Conservation (phyloP, 2,888 invertebrate genomes). For the Frankliniella fusca region DNA sequence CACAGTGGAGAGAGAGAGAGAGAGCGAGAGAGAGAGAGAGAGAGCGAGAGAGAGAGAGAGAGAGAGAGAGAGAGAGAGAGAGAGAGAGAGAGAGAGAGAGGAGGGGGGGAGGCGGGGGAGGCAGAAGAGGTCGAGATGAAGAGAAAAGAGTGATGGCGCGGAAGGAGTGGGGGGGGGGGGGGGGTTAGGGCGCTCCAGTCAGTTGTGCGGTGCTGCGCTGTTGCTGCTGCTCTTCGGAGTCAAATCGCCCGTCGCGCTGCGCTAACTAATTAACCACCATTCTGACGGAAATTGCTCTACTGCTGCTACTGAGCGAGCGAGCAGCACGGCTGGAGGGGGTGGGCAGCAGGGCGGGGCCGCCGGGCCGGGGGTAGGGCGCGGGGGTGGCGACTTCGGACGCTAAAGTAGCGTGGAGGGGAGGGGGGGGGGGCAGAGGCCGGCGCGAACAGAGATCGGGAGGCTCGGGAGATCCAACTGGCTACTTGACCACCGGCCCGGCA, state of each 20-base stretch:
- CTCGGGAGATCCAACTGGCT: not conserved
- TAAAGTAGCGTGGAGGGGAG: not conserved
- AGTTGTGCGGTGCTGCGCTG: not conserved
- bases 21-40: not conserved
- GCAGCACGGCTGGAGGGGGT: not conserved
- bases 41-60: not conserved
- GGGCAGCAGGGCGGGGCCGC: not conserved
- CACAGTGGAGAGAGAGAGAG: not conserved
- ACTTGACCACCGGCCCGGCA: no score
- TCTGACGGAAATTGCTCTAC: conserved; percentile 21
- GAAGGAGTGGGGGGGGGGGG: not conserved
- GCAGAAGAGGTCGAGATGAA: no score
- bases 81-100: not conserved
- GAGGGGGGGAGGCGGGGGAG: not conserved
- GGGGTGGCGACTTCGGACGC: no score
- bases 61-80: conserved; percentile 7
- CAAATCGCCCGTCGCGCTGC: conserved; percentile 18
- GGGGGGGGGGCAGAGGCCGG: not conserved
- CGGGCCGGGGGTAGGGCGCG: not conserved
- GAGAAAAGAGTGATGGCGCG: no score
- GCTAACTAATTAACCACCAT: conserved; percentile 26
- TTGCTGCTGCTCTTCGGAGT: conserved; percentile 16
- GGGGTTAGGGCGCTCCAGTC: not conserved
- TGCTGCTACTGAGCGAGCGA: not conserved
- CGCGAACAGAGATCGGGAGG: not conserved